Percentiles rank a stretch among this genome's conserved stretches.
These are phyloP conservation scores for Apodemus agrarius DNA, from an alignment of 2,797 vertebrate species.

Conservation along the genomic window DNA sequence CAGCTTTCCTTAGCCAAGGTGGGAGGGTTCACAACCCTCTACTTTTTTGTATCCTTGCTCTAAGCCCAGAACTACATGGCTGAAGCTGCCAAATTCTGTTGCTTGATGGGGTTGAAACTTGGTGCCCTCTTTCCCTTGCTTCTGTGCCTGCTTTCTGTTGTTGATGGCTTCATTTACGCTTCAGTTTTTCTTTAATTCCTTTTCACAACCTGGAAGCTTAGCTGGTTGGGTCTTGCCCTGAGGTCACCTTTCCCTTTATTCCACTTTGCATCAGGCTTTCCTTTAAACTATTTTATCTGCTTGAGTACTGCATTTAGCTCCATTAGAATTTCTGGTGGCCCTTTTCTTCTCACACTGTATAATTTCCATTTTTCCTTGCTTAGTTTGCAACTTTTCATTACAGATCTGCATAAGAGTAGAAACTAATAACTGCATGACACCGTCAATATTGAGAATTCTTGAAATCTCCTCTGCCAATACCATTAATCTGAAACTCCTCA, in stretches of 20 bases:
- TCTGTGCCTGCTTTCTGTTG: not conserved
- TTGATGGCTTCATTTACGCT: not conserved
- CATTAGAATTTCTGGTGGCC: not conserved
- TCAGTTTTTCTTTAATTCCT: not conserved
- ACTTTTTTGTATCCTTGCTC: not conserved
- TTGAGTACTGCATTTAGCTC: not conserved
- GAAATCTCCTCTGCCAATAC: not conserved
- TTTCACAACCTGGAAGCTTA: no score
- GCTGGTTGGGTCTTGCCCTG: not conserved
- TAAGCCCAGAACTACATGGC: not conserved
- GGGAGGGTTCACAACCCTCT: not conserved
- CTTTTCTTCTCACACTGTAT: not conserved
- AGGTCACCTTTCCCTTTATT: not conserved
- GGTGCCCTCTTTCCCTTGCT: not conserved
- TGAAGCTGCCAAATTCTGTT: not conserved
- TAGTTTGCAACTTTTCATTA: not conserved
- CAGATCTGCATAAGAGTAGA: not conserved
- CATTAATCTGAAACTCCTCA: not conserved
- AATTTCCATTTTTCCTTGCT: not conserved
- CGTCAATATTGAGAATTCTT: not conserved
- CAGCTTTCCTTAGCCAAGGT: not conserved
- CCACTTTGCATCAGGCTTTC: not conserved
- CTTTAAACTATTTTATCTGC: not conserved
- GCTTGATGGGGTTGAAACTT: not conserved
- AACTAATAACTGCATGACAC: not conserved